phyloP scores from a whole-genome alignment of 2,113 vertebrate species.

The Mirounga angustirostris region DNA sequence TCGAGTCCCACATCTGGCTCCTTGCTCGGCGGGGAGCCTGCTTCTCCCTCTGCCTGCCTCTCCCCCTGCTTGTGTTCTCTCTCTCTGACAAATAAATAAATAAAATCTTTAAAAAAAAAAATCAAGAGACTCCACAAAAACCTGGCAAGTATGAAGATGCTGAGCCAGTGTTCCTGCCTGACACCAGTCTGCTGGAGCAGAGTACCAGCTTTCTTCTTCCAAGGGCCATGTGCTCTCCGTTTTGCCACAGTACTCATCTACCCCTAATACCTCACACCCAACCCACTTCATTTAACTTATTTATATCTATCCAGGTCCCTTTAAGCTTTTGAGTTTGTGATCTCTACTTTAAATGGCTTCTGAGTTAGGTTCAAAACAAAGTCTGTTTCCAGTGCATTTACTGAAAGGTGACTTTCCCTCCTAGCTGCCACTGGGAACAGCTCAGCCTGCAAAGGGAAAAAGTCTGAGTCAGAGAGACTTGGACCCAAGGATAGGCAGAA shows the following conservation, averaged over 20 bases:
- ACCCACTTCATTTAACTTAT: background rate
- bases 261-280: background rate
- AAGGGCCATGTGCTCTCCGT: background rate
- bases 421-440: background rate
- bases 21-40: too few species aligned
- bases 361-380: background rate
- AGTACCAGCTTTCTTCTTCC: background rate
- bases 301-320: background rate
- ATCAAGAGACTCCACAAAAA: background rate
- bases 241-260: background rate
- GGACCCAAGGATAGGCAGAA: background rate
- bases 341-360: background rate
- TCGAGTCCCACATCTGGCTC: too few species aligned
- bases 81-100: too few species aligned
- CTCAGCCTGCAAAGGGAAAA: background rate
- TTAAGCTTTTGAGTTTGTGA: background rate
- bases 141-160: background rate
- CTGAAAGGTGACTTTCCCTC: background rate
- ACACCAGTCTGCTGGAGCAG: background rate
- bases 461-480: background rate
- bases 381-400: background rate
- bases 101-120: background rate
- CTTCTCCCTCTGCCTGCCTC: too few species aligned
- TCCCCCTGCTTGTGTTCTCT: too few species aligned
- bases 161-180: background rate